Conservation (phyloP, 2,888 invertebrate genomes). For the Sclerodermus sp. region DNA sequence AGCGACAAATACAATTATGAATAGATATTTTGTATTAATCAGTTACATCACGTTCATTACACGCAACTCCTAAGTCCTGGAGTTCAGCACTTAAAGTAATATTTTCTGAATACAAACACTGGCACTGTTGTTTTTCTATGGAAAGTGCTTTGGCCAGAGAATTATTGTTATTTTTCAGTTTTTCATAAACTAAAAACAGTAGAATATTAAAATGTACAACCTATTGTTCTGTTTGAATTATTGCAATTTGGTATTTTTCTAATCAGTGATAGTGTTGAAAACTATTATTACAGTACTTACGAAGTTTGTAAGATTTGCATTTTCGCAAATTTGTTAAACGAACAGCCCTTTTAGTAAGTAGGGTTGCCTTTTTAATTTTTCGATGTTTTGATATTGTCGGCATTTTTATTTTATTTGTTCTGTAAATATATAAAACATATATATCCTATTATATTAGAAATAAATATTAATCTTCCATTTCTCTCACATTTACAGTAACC, state of each 20-base stretch:
- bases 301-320: constrained; percentile 30
- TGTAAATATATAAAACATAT: neutral
- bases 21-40: neutral
- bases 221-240: neutral
- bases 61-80: constrained; percentile 38
- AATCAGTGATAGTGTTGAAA: too few relatives aligned
- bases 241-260: neutral
- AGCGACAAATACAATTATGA: neutral
- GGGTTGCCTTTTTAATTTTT: constrained; percentile 36
- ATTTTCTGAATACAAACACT: constrained; percentile 41
- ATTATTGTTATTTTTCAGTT: constrained; percentile 44
- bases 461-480: too few relatives aligned
- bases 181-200: constrained; percentile 38
- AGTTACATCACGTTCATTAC: constrained; percentile 42
- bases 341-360: constrained; percentile 34
- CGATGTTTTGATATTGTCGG: constrained; percentile 36
- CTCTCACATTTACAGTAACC: too few relatives aligned
- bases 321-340: constrained; percentile 24
- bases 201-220: constrained; percentile 5
- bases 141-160: constrained; percentile 45
- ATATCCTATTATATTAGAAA: neutral
- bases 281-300: constrained; percentile 27
- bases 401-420: constrained; percentile 30
- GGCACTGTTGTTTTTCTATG: constrained; percentile 42
- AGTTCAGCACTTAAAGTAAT: constrained; percentile 35